phyloP scores from a whole-genome alignment of 92 coral and sea anemone genomes.

The Micromussa lordhowensis region DNA sequence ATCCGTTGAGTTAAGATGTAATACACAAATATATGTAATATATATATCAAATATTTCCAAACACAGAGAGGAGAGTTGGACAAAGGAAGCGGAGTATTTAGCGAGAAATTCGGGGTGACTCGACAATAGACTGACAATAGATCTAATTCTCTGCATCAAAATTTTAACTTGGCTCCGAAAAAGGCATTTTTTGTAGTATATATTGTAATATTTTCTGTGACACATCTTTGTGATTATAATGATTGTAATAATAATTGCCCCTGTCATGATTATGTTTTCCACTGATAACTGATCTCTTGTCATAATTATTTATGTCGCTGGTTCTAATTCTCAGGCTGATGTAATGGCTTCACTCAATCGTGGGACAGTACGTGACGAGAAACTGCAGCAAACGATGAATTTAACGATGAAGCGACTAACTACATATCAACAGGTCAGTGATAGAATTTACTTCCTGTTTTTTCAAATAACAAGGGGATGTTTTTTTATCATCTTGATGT shows the following conservation, averaged over 20 bases:
- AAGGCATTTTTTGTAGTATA: neutral
- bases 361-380: conserved; percentile 84
- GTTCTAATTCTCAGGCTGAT: conserved; percentile 54
- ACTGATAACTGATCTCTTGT: neutral
- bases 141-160: too few species aligned
- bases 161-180: too few species aligned
- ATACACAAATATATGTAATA: too few species aligned
- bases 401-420: conserved; percentile 88
- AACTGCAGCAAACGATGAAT: conserved; percentile 96
- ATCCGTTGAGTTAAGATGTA: too few species aligned
- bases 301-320: neutral
- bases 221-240: too few species aligned
- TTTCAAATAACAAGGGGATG: neutral
- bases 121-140: too few species aligned
- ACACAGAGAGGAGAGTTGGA: too few species aligned
- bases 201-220: neutral
- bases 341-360: conserved; percentile 82
- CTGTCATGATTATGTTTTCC: neutral
- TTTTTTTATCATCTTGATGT: too few species aligned
- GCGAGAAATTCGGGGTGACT: too few species aligned
- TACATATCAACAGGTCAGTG: conserved; percentile 80
- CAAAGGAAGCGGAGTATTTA: too few species aligned
- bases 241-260: neutral
- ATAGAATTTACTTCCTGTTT: neutral
- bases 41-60: too few species aligned